Evolutionary conservation across 2,113 vertebrate species (phyloP), one percentile per base, ranked within the genome.

Genomic region (Microtus oregoni): DNA sequence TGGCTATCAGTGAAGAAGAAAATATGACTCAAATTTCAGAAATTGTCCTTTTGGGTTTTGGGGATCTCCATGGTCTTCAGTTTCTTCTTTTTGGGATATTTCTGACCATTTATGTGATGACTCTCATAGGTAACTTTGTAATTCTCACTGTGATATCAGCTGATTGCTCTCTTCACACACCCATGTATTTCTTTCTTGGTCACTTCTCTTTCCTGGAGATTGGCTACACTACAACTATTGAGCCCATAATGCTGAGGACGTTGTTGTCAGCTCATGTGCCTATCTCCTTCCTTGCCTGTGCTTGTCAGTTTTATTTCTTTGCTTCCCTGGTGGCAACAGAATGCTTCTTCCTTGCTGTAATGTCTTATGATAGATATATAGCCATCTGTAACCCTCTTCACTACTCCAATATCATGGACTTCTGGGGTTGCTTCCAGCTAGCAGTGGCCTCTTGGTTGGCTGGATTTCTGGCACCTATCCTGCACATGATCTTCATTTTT

Each of bases 151-250:
- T 97, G 22, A 55, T 96, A 4, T 95, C 82, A 87, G 35, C 61
- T 83, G 82, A 94, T 86, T 5, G 0, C 11, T 95, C 61, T 3
- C 79, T 97, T 87, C 94, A 96, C 11, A 91, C 44, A 0, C 83
- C 82, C 67, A 96, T 94, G 86, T 97, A 96, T 86, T 97, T 96
- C 58, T 97, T 98, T 89, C 81, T 96, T 89, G 86, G 88, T 19
- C 93, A 96, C 61, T 95, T 98, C 65, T 97, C 82, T 13, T 94
- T 95, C 85, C 68, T 97, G 77, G 94, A 97, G 73, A 94, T 96
- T 58, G 38, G 55, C 30, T 97, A 91, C 22, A 95, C 76, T 13
- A 94, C 93, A 63, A 93, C 87, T 26, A 94, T 87, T 83, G 95
- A 96, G 24, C 92, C 44, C 7, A 28, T 75, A 61, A 93, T 95